These are phyloP conservation scores for Cotesia typhae DNA, from an alignment of 1,140 invertebrate species.

Conservation along the genomic window DNA sequence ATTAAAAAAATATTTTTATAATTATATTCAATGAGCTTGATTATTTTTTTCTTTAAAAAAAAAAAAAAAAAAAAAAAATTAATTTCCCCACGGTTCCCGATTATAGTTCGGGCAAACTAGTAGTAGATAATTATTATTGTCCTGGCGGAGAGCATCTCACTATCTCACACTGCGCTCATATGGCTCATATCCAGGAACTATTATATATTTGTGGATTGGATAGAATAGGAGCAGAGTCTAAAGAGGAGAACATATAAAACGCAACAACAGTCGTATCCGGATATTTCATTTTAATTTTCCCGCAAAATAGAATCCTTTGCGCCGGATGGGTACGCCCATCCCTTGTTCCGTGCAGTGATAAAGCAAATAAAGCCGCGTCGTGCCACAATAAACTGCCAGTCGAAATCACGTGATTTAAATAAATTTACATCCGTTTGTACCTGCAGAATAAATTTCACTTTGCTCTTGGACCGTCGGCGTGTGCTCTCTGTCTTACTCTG, in stretches of 20 bases:
- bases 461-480: constrained; percentile 34
- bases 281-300: constrained; percentile 33
- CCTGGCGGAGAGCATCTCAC: too few relatives aligned
- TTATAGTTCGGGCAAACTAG: too few relatives aligned
- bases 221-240: neutral
- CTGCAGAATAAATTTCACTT: constrained; percentile 40
- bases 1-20: too few relatives aligned
- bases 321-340: constrained; percentile 53
- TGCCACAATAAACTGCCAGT: constrained; percentile 63
- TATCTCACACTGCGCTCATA: too few relatives aligned
- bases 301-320: constrained; percentile 32
- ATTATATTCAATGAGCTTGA: too few relatives aligned
- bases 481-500: constrained; percentile 28
- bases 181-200: too few relatives aligned
- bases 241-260: constrained; percentile 25
- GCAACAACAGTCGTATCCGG: neutral
- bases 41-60: too few relatives aligned
- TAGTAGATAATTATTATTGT: too few relatives aligned
- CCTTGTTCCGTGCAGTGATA: constrained; percentile 63
- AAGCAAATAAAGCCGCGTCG: constrained; percentile 64
- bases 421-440: constrained; percentile 65
- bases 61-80: too few relatives aligned
- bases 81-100: too few relatives aligned
- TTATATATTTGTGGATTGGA: too few relatives aligned
- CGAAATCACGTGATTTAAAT: constrained; percentile 65